phyloP scores from a whole-genome alignment of 2,888 invertebrate species.

The Agonopterix subpropinquella region DNA sequence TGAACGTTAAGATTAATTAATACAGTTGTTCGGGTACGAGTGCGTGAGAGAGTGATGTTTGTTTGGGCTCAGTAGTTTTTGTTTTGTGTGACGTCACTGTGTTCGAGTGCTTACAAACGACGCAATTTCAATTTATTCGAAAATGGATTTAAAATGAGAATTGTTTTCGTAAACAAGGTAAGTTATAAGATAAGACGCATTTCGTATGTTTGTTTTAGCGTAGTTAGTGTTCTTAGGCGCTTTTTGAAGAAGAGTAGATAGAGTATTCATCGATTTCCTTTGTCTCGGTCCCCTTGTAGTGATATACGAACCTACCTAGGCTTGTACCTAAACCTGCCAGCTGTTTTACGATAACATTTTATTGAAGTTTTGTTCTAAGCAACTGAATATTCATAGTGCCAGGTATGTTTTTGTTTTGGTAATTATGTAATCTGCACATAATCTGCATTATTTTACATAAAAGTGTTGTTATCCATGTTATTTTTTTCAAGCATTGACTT shows the following conservation, averaged over 20 bases:
- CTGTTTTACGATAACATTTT: slow-evolving; percentile 44
- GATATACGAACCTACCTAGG: slow-evolving; percentile 17
- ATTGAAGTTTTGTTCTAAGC: slow-evolving; percentile 14
- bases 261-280: slow-evolving; percentile 68
- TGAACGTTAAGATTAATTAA: slow-evolving; percentile 31
- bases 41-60: slow-evolving; percentile 45
- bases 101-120: slow-evolving; percentile 74
- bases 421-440: slow-evolving; percentile 34
- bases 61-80: slow-evolving; percentile 46
- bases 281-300: slow-evolving; percentile 52
- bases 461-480: too few relatives aligned
- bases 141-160: slow-evolving; percentile 72
- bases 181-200: slow-evolving; percentile 32
- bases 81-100: slow-evolving; percentile 76
- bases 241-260: slow-evolving; percentile 23
- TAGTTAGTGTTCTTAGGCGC: slow-evolving; percentile 11
- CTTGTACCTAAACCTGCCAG: slow-evolving; percentile 30
- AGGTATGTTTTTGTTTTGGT: slow-evolving; percentile 26
- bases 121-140: slow-evolving; percentile 75
- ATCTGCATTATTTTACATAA: not conserved
- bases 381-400: slow-evolving; percentile 21
- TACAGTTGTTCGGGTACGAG: slow-evolving; percentile 23
- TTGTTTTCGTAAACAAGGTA: slow-evolving; percentile 56
- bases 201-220: slow-evolving; percentile 15
- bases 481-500: too few relatives aligned